Percentiles rank a stretch among this genome's conserved stretches.
phyloP scores from a whole-genome alignment of 2,113 vertebrate genomes.

The Lanius collurio region DNA sequence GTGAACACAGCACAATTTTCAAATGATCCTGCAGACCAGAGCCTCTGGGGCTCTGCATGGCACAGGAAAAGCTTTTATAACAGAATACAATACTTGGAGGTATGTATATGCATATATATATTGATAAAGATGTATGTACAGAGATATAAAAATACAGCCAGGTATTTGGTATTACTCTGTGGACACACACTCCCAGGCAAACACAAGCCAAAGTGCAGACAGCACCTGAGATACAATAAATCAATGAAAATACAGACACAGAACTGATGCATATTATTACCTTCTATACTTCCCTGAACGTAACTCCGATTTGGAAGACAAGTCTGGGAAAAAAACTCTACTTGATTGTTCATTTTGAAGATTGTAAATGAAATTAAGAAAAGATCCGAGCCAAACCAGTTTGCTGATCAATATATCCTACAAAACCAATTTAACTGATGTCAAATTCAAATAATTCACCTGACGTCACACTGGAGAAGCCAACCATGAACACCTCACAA shows the following conservation, averaged over 20 bases:
- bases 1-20: slow-evolving; percentile 22
- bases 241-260: neutral
- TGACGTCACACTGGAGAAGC: slow-evolving; percentile 53
- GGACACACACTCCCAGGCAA: neutral
- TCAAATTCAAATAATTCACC: slow-evolving; percentile 60
- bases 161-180: neutral
- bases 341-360: neutral
- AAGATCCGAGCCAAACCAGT: neutral
- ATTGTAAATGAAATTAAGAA: neutral
- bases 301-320: neutral
- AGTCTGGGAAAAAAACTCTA: neutral
- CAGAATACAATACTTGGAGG: neutral
- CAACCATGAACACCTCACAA: slow-evolving; percentile 41
- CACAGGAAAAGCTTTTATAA: neutral
- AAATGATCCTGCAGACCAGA: neutral
- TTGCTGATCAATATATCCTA: neutral
- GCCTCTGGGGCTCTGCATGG: neutral
- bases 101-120: neutral
- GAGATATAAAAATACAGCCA: neutral
- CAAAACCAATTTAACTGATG: slow-evolving; percentile 20
- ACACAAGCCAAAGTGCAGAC: neutral
- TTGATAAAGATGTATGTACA: neutral
- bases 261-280: neutral
- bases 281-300: neutral
- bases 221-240: neutral